These are phyloP conservation scores for Bombus turneri DNA, from an alignment of 1,140 invertebrate genomes.

Conservation along the genomic window DNA sequence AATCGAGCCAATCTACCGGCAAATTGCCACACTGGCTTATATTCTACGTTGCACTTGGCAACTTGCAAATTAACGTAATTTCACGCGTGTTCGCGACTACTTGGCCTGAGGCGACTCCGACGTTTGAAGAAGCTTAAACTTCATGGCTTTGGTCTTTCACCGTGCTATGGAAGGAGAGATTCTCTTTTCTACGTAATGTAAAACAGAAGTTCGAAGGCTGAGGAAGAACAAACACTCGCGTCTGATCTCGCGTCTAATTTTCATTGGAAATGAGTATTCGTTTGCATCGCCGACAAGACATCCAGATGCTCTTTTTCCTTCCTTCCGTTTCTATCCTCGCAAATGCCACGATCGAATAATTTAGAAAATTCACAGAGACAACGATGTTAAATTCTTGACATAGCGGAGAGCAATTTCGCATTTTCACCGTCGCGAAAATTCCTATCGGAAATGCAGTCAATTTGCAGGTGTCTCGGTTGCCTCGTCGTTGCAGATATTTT, in stretches of 20 bases:
- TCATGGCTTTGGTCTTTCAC: neutral
- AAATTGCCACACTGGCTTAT: conserved; percentile 7
- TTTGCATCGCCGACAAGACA: neutral
- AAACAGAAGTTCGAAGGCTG: neutral
- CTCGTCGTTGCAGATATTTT: neutral
- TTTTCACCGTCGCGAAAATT: conserved; percentile 18
- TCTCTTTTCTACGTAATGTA: too few species aligned
- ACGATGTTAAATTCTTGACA: conserved; percentile 8
- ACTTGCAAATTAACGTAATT: conserved; percentile 38
- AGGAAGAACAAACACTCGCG: neutral
- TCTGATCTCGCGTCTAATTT: conserved; percentile 30
- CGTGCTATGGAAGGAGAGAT: too few species aligned
- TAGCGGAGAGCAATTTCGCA: conserved; percentile 6
- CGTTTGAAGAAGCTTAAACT: neutral
- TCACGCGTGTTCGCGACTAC: conserved; percentile 20
- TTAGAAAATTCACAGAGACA: conserved; percentile 37
- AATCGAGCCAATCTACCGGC: neutral
- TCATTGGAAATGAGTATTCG: conserved; percentile 43
- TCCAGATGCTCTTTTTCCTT: neutral
- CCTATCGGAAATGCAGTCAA: conserved; percentile 7
- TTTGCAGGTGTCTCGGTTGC: neutral
- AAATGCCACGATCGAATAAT: conserved; percentile 30
- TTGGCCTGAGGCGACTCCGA: neutral
- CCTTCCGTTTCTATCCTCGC: neutral
- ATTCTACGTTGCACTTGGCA: neutral